Base-by-base conservation (phyloP, 2,888 invertebrate genomes). In the Scaeva pyrastri region DNA sequence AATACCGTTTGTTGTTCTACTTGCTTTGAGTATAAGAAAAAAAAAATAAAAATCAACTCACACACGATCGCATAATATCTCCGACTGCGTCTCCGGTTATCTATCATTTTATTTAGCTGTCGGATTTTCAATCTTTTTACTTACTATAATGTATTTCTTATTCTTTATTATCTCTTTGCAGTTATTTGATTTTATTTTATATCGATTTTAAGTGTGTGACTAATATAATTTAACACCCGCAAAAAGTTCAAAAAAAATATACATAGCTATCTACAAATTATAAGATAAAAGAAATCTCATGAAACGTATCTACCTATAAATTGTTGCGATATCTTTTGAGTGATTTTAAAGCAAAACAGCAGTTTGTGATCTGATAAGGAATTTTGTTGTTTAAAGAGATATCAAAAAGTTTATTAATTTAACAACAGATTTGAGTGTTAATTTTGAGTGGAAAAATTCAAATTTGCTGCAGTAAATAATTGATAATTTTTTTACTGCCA, bases 1-100 rank as follows among this genome's bases (percentile, higher is more conserved):
- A 86, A 86, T 86, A 86, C 86, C 86, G 86, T 86, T 86, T 86
- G 86, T 78, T 82, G 86, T 77, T 86, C 86, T 86, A 86, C 86
- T 86, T 86, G 86, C 64, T 71, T 41, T 58, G 50, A 71, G 70
- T 50, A 52, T 21, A 58, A 50, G 23, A 50, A 19, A 73, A 48
- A 72, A 23, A 62, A 48, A 43, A 14, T n/a, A 23, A 55, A 64
- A 19, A 21, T 31, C 19, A 77, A 85, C 80, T 71, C 76, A 77
- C 62, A 81, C 36, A 66, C 72, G 68, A 77, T 71, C 77, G 64
- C 48, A 62, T 68, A 70, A 62, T 68, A 70, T 68, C 80, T 68
- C 31, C 71, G 74, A 58, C 66, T 84, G 56, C 60, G 64, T 68
- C 80, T 68, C 31, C 71, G 74, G 66, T 71, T 84, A 50, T 75